Evolutionary conservation across 2,888 invertebrate species (phyloP).

Genomic region (Dilophus febrilis): DNA sequence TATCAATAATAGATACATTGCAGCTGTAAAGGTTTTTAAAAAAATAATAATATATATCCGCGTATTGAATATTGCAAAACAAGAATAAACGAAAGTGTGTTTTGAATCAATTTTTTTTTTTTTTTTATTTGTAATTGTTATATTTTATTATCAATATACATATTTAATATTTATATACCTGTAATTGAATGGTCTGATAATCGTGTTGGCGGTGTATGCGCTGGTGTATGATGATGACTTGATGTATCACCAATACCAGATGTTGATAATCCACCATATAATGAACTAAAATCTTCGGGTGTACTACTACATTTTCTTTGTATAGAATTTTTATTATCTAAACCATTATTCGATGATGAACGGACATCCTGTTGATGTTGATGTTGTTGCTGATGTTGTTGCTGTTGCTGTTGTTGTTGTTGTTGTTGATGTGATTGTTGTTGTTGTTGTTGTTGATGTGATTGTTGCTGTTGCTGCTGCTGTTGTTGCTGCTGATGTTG

Average conservation of each 20-base stretch:
- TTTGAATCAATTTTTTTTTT: too few species aligned
- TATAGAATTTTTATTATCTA: conserved; percentile 30
- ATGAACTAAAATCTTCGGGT: conserved; percentile 74
- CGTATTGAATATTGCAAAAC: too few species aligned
- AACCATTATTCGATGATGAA: conserved; percentile 8
- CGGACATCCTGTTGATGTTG: conserved; percentile 4
- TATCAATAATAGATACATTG: too few species aligned
- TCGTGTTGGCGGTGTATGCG: conserved; percentile 50
- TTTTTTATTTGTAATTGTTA: too few species aligned
- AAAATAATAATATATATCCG: too few species aligned
- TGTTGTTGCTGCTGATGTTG: conserved; percentile 2
- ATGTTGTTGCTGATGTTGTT: not conserved
- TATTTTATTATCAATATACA: too few species aligned
- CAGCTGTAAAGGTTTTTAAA: too few species aligned
- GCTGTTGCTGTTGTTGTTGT: not conserved
- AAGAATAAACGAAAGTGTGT: too few species aligned
- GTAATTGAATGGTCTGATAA: conserved; percentile 40
- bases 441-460: not conserved
- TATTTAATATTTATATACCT: conserved; percentile 38
- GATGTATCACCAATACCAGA: conserved; percentile 31
- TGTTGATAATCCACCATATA: conserved; percentile 50
- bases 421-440: too few species aligned
- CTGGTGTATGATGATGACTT: conserved; percentile 44
- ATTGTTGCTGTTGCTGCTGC: not conserved
- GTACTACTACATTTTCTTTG: conserved; percentile 64